Conservation (phyloP, 1,140 invertebrate species). For the Rhizoglyphus robini region DNA sequence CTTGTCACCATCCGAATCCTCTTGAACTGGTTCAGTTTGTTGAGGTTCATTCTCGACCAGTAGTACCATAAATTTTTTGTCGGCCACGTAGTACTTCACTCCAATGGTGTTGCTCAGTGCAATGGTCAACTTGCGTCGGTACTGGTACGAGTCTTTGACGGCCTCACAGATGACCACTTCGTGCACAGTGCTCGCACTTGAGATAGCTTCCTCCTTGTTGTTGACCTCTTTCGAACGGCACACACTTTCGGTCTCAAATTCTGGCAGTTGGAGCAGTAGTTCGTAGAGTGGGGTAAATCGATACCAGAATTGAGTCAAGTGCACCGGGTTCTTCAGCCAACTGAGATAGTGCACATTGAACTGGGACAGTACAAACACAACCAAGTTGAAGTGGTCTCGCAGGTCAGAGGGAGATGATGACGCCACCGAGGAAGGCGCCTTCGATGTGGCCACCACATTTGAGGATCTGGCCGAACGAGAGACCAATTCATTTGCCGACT, state of each 20-base stretch:
- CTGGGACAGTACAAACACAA: neutral
- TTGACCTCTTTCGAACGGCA: neutral
- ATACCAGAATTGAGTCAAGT: neutral
- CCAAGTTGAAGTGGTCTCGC: neutral
- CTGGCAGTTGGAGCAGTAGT: neutral
- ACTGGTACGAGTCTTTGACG: neutral
- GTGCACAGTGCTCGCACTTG: neutral
- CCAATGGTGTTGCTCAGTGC: neutral
- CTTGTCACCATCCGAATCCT: neutral
- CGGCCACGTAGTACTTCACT: neutral
- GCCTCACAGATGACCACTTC: neutral
- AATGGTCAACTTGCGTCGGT: neutral
- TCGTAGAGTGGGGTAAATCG: neutral
- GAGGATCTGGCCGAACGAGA: too few relatives aligned
- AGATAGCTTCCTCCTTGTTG: neutral
- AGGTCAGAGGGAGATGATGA: too few relatives aligned
- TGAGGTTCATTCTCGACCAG: too few relatives aligned
- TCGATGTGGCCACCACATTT: too few relatives aligned
- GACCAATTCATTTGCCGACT: too few relatives aligned
- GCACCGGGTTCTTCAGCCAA: neutral
- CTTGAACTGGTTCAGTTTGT: neutral
- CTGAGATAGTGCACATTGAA: constrained; percentile 1
- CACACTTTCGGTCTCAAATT: neutral
- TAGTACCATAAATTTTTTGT: neutral
- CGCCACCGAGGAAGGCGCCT: too few relatives aligned